Evolutionary conservation across 2,888 invertebrate genomes (phyloP), one percentile per base, ranked within the genome.

Genomic region (Baronia brevicornis): DNA sequence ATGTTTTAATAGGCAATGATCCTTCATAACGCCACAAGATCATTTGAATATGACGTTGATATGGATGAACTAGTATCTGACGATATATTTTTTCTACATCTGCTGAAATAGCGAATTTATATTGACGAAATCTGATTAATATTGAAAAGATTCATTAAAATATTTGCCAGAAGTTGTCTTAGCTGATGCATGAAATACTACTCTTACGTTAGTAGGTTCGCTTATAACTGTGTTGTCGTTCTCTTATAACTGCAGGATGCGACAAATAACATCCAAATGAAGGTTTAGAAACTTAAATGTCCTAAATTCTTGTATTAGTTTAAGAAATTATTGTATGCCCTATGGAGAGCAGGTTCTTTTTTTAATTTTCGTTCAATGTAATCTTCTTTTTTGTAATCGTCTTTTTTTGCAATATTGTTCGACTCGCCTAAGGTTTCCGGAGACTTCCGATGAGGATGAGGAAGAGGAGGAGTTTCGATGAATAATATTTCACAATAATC

Each of bases 71-170:
- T 4, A 9, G 3, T 0, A 45, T 26, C 18, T 48, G 44, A 0
- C 46, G 27, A 23, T 37, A 46, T 36, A 42, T 41, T 28, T 70
- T 67, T 9, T 45, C 51, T 5, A 72, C 55, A 29, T 70, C 67
- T 3, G 42, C 44, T 1, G 36, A 35, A 2, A 38, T 35, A 3
- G 43, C 38, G 13, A 35, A 43, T 28, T 37, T 36, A 12, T 42
- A 39, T 17, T 47, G 43, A 4, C 43, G 7, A 21, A 43, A 48
- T 1, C 47, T 26, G 1, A 46, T 13, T 3, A 48, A 26, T 5
- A 46, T 44, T 0, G 33, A 31, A 6, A 46, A 29, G 1, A 51
- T 3, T 45, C 41, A 4, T 48, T 53, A 5, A 51, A 23, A 4
- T 44, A 46, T 5, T 36, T 39, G 3, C 42, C 41, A 1, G 43